These are phyloP conservation scores for Zaprionus vittiger DNA, from an alignment of 1,140 invertebrate genomes.

Conservation along the genomic window DNA sequence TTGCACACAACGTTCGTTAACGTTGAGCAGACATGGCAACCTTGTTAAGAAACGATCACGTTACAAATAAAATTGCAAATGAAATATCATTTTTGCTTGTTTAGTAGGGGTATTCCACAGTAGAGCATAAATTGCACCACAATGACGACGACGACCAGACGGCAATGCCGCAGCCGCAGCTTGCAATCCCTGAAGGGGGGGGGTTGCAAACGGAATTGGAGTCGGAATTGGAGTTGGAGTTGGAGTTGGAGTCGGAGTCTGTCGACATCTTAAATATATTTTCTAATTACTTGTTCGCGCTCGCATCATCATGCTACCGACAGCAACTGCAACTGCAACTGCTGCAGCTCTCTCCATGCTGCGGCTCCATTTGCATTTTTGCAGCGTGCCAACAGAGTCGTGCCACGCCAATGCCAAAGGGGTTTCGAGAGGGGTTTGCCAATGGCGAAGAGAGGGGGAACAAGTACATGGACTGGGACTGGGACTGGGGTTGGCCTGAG, in stretches of 20 bases:
- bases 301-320: conserved; percentile 51
- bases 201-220: not conserved
- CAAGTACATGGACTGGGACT: not conserved
- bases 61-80: not conserved
- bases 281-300: conserved; percentile 83
- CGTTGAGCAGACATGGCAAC: not conserved
- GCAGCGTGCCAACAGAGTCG: conserved; percentile 37
- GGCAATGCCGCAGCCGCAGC: not conserved
- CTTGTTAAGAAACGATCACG: not conserved
- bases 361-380: conserved; percentile 36
- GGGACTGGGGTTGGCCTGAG: conserved; percentile 44
- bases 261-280: conserved; percentile 72
- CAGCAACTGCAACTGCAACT: conserved; percentile 5
- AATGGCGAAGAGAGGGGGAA: not conserved
- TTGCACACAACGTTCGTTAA: not conserved
- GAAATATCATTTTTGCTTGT: not conserved
- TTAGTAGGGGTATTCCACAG: not conserved
- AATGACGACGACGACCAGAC: conserved; percentile 4
- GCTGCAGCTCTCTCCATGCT: not conserved
- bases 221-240: conserved; percentile 1
- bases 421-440: conserved; percentile 17
- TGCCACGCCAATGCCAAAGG: conserved; percentile 1
- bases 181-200: not conserved
- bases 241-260: conserved; percentile 26
- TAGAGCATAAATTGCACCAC: conserved; percentile 34